A percentile compares a stretch with the other conserved stretches of the same genome.
These are phyloP conservation scores for Austrolebias charrua DNA, from an alignment of 2,797 vertebrate species.

Conservation along the genomic window DNA sequence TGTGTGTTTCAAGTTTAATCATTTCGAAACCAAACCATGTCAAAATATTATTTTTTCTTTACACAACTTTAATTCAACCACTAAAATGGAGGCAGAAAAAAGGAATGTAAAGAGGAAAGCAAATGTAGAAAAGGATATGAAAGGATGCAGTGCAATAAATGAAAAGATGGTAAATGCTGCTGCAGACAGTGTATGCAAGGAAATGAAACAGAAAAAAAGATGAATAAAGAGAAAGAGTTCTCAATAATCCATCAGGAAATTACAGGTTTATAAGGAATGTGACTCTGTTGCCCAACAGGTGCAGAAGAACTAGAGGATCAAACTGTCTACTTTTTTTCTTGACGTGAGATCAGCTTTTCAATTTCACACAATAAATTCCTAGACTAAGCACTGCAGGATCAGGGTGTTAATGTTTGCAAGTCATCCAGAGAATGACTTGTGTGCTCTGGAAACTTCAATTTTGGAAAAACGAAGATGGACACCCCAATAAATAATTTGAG, in stretches of 20 bases:
- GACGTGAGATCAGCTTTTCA: conserved; percentile 26
- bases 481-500: no score
- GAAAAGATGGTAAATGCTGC: not conserved
- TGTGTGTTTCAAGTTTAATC: not conserved
- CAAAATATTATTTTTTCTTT: not conserved
- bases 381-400: not conserved
- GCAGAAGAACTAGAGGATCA: conserved; percentile 15
- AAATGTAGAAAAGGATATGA: conserved; percentile 32
- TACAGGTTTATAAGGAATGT: conserved; percentile 41
- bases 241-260: conserved; percentile 51
- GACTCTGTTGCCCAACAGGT: conserved; percentile 21
- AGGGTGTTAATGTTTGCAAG: not conserved
- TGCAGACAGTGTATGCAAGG: not conserved
- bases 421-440: no score
- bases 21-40: no score
- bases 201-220: not conserved
- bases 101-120: conserved; percentile 32
- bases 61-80: conserved; percentile 7
- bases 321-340: conserved; percentile 4
- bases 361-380: conserved; percentile 2
- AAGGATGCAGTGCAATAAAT: not conserved
- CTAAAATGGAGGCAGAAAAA: not conserved
- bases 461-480: no score
- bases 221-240: not conserved
- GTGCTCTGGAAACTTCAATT: no score